These are phyloP conservation scores for Triplophysa rosa DNA, from an alignment of 2,113 vertebrate genomes.

Conservation along the genomic window DNA sequence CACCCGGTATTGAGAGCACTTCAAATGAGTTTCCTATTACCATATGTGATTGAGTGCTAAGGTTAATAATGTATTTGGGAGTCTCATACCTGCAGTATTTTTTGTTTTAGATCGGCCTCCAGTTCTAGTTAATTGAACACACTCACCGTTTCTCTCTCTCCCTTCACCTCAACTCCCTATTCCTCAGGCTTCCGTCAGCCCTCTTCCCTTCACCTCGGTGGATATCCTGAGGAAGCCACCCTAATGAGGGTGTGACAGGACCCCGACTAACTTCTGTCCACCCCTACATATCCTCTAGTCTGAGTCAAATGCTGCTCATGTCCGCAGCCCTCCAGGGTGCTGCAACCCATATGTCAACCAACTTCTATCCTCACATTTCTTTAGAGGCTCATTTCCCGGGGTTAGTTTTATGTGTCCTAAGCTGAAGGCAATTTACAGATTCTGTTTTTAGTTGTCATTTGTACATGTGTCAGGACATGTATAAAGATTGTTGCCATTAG, in stretches of 20 bases:
- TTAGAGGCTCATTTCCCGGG: constrained; percentile 6
- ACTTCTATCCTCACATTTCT: not conserved
- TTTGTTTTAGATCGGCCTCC: constrained; percentile 21
- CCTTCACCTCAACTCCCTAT: constrained; percentile 41
- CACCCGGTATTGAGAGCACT: too few species aligned
- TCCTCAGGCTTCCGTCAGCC: constrained; percentile 48
- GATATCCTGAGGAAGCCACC: constrained; percentile 74
- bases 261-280: constrained; percentile 59
- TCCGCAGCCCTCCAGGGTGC: not conserved
- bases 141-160: constrained; percentile 2
- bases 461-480: constrained; percentile 1
- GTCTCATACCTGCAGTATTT: not conserved
- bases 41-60: too few species aligned
- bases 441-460: not conserved
- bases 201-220: constrained; percentile 53
- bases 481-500: not conserved
- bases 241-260: constrained; percentile 56
- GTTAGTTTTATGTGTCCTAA: not conserved
- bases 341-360: not conserved
- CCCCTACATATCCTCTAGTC: constrained; percentile 22
- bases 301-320: constrained; percentile 10
- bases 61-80: not conserved
- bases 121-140: constrained; percentile 12
- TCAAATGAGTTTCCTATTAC: too few species aligned
- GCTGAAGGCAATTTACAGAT: not conserved